Percentiles rank a stretch among this genome's conserved stretches.
These are phyloP conservation scores for Reinhardtius hippoglossoides DNA, from an alignment of 2,113 vertebrate genomes.

Conservation along the genomic window DNA sequence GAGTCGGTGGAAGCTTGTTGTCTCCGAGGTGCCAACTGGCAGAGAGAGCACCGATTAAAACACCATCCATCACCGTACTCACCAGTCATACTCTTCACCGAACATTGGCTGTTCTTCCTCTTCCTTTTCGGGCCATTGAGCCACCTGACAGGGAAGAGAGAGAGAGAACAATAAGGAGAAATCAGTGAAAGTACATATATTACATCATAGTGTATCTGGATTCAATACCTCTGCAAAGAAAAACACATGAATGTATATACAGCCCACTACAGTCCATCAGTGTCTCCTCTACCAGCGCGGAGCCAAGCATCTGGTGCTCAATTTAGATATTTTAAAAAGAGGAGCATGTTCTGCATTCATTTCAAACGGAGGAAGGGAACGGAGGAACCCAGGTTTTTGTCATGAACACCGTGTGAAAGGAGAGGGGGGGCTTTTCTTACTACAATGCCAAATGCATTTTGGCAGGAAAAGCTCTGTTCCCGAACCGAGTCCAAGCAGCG, in stretches of 20 bases:
- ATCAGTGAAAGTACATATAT: neutral
- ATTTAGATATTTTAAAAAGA: conserved; percentile 17
- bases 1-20: neutral
- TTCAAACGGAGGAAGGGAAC: conserved; percentile 11
- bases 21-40: neutral
- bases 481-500: neutral
- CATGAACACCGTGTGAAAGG: conserved; percentile 4
- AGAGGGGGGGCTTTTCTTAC: conserved; percentile 9
- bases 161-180: neutral
- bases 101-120: conserved; percentile 99
- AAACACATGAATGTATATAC: neutral
- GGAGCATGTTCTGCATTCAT: conserved; percentile 16
- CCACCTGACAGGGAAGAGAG: conserved; percentile 84
- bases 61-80: conserved; percentile 47
- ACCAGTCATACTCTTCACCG: conserved; percentile 99
- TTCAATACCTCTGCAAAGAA: neutral
- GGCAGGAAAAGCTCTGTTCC: conserved; percentile 1
- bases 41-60: neutral
- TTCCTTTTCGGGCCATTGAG: conserved; percentile 98
- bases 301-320: conserved; percentile 28
- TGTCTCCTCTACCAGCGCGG: neutral
- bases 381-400: neutral
- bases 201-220: neutral
- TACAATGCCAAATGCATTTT: conserved; percentile 10
- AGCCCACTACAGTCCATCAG: neutral